phyloP scores from a whole-genome alignment of 2,888 invertebrate species.

The Coleophora flavipennella region DNA sequence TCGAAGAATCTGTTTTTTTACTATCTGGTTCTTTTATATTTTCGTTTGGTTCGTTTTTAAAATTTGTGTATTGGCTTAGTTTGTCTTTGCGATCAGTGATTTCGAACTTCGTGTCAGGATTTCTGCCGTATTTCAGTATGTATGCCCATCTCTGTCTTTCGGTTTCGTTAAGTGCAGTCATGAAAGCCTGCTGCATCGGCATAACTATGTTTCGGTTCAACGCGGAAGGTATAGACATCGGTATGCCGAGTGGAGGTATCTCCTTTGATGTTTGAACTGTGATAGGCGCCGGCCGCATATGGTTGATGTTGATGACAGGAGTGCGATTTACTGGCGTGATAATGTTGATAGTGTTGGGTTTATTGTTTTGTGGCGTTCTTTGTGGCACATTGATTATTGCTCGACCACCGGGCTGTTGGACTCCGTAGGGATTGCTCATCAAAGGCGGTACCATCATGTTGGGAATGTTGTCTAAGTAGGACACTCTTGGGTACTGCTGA shows the following conservation, averaged over 20 bases:
- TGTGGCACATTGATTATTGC: too few species aligned
- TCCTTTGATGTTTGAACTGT: slow-evolving; percentile 44
- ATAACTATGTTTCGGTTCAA: slow-evolving; percentile 44
- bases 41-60: background rate
- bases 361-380: too few species aligned
- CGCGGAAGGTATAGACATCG: slow-evolving; percentile 28
- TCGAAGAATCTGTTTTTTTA: background rate
- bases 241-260: slow-evolving; percentile 43
- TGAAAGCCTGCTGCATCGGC: slow-evolving; percentile 21
- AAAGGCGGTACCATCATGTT: background rate
- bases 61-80: slow-evolving; percentile 1
- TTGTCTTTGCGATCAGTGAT: background rate
- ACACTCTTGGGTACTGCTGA: background rate
- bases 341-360: too few species aligned
- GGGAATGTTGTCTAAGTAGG: background rate
- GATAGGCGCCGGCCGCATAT: slow-evolving; percentile 6
- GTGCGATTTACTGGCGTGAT: background rate
- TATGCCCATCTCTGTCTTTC: slow-evolving; percentile 1
- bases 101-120: background rate
- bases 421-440: background rate
- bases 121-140: slow-evolving; percentile 5
- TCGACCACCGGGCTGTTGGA: too few species aligned
- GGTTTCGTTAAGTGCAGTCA: slow-evolving; percentile 1
- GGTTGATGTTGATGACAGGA: background rate
- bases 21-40: background rate